Base-by-base conservation (phyloP, 2,888 invertebrate species). In the Luperina testacea region DNA sequence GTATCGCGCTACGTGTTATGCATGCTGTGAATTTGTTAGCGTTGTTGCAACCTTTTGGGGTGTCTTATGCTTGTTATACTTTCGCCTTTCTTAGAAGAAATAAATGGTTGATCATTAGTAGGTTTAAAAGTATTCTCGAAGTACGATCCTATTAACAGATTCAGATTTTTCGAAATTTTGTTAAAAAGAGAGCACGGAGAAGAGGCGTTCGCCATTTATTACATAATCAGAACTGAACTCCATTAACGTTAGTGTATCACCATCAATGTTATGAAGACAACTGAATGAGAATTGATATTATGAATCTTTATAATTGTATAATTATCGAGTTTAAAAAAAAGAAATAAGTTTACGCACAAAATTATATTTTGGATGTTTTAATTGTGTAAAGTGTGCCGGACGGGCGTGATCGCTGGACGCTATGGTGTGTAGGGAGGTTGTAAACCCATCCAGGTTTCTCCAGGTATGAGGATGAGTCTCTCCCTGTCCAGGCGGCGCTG, bases 1-100 rank as follows among this genome's bases (percentile, higher is more conserved):
- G 59, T 84, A 70, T 78, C 38, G 72, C 7, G n/a, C 24, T 71
- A 76, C 80, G 76, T 83, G 76, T 3, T 61, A 20, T 67, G 51
- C 32, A 38, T 68, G 61, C 17, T n/a, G 53, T 69, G 63, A 69
- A 63, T 51, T 68, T 83, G 57, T 51, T 45, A 65, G 61, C n/a
- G n/a, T 32, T 27, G 48, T 20, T 27, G 61, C 17, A n/a, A 42
- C 24, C 11, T 74, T 80, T 24, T 69, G 8, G 45, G 32, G 32
- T 11, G 9, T 24, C 2, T 45, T 53, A 38, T 17, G 5, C 32
- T 69, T 17, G 42, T 24, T 64, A 70, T 17, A 2, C 59, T 45
- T 77, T 65, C 7, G 32, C 13, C 1, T 70, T 64, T 76, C 51
- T 61, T 65, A 6, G 17, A 59, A 65, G 45, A 81, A 70, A 70